phyloP scores from a whole-genome alignment of 1,140 invertebrate genomes.

The Spodoptera litura region DNA sequence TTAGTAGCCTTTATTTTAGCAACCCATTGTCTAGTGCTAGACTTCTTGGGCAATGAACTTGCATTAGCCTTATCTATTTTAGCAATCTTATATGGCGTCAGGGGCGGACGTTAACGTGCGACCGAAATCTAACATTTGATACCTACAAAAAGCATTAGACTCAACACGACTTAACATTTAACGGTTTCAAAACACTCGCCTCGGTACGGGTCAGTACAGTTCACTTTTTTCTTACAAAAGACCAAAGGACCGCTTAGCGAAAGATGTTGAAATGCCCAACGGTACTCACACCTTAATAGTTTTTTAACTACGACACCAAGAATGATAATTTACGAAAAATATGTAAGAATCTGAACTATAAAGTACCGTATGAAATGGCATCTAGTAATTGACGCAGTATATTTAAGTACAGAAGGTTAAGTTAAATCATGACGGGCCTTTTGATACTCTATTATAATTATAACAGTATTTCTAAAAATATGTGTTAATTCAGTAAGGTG shows the following conservation, averaged over 20 bases:
- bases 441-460: too few relatives aligned
- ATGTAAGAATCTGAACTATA: slow-evolving; percentile 18
- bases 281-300: slow-evolving; percentile 26
- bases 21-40: background rate
- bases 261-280: slow-evolving; percentile 20
- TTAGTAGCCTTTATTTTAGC: background rate
- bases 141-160: background rate
- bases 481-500: too few relatives aligned
- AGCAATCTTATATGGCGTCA: background rate
- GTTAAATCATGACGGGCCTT: too few relatives aligned
- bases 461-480: too few relatives aligned
- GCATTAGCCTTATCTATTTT: background rate
- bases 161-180: background rate
- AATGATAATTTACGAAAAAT: slow-evolving; percentile 28
- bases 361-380: slow-evolving; percentile 9
- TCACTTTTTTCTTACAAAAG: slow-evolving; percentile 5
- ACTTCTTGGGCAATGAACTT: slow-evolving; percentile 11
- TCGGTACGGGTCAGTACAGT: background rate
- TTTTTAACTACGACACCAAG: slow-evolving; percentile 19
- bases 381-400: background rate
- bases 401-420: background rate
- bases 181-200: slow-evolving; percentile 3
- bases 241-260: slow-evolving; percentile 2
- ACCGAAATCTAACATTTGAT: slow-evolving; percentile 5
- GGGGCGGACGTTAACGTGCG: slow-evolving; percentile 11